Percentiles rank a stretch among this genome's conserved stretches.
These are phyloP conservation scores for Rhopilema esculentum DNA, from an alignment of 30 jellyfish, hydroid and myxozoan genomes.

Conservation along the genomic window DNA sequence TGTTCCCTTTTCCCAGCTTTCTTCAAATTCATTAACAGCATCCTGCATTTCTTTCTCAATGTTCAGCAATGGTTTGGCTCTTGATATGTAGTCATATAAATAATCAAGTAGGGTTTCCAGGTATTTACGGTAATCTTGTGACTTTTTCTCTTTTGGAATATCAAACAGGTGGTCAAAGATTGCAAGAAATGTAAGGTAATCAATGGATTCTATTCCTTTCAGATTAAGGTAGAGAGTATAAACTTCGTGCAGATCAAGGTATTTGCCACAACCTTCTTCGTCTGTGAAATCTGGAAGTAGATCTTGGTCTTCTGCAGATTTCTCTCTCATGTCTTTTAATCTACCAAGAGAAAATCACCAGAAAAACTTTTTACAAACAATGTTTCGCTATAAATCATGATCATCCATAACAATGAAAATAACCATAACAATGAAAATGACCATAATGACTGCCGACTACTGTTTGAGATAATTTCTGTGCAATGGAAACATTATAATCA, in stretches of 20 bases:
- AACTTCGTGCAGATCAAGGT: slow-evolving; percentile 90
- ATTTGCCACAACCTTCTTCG: slow-evolving; percentile 97
- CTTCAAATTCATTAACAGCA: slow-evolving; percentile 80
- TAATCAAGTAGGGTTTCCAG: slow-evolving; percentile 86
- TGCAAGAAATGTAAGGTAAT: slow-evolving; percentile 86
- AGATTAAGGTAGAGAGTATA: slow-evolving; percentile 80
- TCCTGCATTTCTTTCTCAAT: slow-evolving; percentile 84
- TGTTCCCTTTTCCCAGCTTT: slow-evolving; percentile 82
- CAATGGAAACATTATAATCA: no score
- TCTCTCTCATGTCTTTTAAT: slow-evolving; percentile 91
- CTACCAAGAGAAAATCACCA: slow-evolving; percentile 35
- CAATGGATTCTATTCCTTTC: slow-evolving; percentile 83
- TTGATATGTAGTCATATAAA: slow-evolving; percentile 69
- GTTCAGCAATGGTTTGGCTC: slow-evolving; percentile 87
- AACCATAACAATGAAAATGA: no score
- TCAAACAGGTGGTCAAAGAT: slow-evolving; percentile 87
- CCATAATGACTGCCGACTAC: no score
- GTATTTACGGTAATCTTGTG: slow-evolving; percentile 80
- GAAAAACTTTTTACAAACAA: neutral
- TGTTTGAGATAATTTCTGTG: no score
- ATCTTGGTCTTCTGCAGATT: slow-evolving; percentile 95
- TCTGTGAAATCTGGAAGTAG: slow-evolving; percentile 88
- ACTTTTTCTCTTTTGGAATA: slow-evolving; percentile 85
- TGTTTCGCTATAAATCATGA: neutral
- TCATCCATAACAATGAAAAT: no score